phyloP scores from a whole-genome alignment of 2,888 invertebrate species.

The Dryocosmus kuriphilus region DNA sequence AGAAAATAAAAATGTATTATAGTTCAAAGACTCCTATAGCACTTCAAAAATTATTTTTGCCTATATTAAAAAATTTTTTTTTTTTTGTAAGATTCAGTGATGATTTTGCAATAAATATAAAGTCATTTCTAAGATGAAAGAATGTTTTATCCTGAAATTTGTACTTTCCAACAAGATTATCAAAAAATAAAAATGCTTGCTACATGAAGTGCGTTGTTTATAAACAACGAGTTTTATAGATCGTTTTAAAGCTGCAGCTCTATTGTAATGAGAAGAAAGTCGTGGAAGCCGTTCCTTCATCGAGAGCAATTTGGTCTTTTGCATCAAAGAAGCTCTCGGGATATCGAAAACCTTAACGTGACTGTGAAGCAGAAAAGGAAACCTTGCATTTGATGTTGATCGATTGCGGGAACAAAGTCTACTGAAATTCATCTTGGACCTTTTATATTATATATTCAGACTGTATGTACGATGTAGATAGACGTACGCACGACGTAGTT shows the following conservation, averaged over 20 bases:
- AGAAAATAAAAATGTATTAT: too few relatives aligned
- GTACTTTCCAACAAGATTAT: not conserved
- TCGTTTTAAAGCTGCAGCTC: not conserved
- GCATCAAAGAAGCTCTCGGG: slow-evolving; percentile 31
- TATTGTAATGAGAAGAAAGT: slow-evolving; percentile 5
- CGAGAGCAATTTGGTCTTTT: slow-evolving; percentile 33
- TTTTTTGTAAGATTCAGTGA: too few relatives aligned
- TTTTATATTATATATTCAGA: not conserved
- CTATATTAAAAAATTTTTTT: too few relatives aligned
- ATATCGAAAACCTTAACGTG: slow-evolving; percentile 36
- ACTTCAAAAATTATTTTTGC: too few relatives aligned
- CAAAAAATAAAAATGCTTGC: not conserved
- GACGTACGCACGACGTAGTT: not conserved
- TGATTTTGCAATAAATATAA: too few relatives aligned
- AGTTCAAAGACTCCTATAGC: too few relatives aligned
- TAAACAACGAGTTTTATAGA: not conserved
- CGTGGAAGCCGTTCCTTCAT: slow-evolving; percentile 19
- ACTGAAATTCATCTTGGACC: not conserved
- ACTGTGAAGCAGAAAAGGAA: slow-evolving; percentile 18
- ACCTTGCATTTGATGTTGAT: slow-evolving; percentile 45
- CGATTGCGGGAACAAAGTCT: slow-evolving; percentile 31
- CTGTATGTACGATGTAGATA: not conserved
- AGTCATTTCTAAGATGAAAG: too few relatives aligned
- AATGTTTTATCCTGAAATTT: too few relatives aligned
- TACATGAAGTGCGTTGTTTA: not conserved